Evolutionary conservation across 2,797 vertebrate species (phyloP).

Genomic region (Syndactyla subalaris): DNA sequence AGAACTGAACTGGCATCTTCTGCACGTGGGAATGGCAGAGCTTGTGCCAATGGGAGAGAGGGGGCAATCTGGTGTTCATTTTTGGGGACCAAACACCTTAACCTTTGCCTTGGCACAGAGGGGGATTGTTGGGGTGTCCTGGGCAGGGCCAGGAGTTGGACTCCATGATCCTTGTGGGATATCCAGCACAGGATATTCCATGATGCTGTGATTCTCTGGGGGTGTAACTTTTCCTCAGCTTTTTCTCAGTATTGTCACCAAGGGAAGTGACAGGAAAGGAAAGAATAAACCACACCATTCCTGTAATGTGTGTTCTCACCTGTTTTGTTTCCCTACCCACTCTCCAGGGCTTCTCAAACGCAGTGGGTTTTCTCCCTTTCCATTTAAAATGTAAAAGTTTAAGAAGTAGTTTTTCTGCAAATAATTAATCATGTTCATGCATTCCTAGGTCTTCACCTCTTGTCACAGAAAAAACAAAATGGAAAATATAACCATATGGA

Average conservation of each 20-base stretch:
- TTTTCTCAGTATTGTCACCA: background rate
- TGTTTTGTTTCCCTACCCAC: background rate
- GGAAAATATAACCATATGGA: constrained; percentile 58
- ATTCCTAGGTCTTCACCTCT: constrained; percentile 59
- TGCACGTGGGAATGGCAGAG: background rate
- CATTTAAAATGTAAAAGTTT: constrained; percentile 22
- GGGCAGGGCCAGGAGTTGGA: background rate
- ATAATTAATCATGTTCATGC: constrained; percentile 63
- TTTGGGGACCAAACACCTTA: background rate
- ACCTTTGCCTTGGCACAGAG: rapidly evolving
- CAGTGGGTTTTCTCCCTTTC: background rate
- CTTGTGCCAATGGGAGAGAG: background rate
- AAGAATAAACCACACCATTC: rapidly evolving
- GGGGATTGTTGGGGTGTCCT: background rate
- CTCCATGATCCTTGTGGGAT: rapidly evolving
- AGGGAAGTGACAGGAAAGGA: background rate
- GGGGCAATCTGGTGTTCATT: background rate
- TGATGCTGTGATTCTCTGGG: background rate
- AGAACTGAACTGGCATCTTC: background rate
- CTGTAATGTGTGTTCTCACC: background rate
- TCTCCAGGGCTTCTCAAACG: background rate
- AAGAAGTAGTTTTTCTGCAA: constrained; percentile 20
- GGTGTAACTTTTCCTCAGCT: background rate
- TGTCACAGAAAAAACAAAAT: constrained; percentile 44
- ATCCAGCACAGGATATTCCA: background rate